Conservation (phyloP, 2,888 invertebrate species). For the Drosophila hamatofila region DNA sequence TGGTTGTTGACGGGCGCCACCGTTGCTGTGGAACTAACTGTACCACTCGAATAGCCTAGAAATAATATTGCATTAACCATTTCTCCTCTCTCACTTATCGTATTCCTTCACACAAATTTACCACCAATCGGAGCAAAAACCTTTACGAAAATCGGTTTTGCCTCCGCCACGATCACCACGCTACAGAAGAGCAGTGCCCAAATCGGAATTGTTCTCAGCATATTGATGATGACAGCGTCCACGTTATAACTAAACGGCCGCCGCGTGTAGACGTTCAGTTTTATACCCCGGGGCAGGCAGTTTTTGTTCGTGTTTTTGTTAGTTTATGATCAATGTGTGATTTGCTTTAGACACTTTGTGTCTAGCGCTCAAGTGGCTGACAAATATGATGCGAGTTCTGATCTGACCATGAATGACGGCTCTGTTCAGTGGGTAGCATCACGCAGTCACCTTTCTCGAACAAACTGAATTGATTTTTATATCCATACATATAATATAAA, state of each 20-base stretch:
- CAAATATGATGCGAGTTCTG: slow-evolving; percentile 54
- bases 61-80: slow-evolving; percentile 5
- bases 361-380: slow-evolving; percentile 55
- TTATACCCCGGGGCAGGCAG: slow-evolving; percentile 52
- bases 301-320: slow-evolving; percentile 42
- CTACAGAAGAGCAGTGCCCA: slow-evolving; percentile 52
- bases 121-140: slow-evolving; percentile 61
- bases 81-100: not conserved
- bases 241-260: slow-evolving; percentile 53
- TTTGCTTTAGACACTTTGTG: slow-evolving; percentile 47
- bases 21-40: slow-evolving; percentile 20
- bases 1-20: slow-evolving; percentile 47
- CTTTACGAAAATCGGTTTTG: slow-evolving; percentile 64
- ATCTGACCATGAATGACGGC: slow-evolving; percentile 33
- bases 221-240: slow-evolving; percentile 33
- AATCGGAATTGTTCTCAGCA: slow-evolving; percentile 63
- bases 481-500: slow-evolving; percentile 8
- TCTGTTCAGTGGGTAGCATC: slow-evolving; percentile 20
- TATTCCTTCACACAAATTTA: slow-evolving; percentile 32
- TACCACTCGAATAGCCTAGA: slow-evolving; percentile 31
- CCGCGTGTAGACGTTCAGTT: slow-evolving; percentile 49
- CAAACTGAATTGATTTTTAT: not conserved
- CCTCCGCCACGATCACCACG: slow-evolving; percentile 35
- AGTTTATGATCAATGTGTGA: slow-evolving; percentile 54
- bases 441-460: slow-evolving; percentile 17